phyloP scores from a whole-genome alignment of 2,888 invertebrate genomes.

The Heteromurus nitidus region DNA sequence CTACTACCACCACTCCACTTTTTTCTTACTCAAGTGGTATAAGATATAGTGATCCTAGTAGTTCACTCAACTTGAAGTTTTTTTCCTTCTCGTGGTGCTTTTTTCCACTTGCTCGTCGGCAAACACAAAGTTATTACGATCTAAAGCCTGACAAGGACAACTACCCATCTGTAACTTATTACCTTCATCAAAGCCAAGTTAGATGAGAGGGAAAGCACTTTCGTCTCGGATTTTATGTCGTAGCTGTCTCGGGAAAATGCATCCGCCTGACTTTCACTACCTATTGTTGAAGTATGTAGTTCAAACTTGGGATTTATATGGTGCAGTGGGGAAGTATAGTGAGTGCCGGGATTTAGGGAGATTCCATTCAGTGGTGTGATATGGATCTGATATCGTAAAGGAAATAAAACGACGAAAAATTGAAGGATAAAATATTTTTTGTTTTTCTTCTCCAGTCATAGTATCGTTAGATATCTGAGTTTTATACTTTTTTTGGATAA shows the following conservation, averaged over 20 bases:
- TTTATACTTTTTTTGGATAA: too few relatives aligned
- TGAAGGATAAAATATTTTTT: not conserved
- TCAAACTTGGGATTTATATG: slow-evolving; percentile 11
- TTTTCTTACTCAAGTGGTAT: slow-evolving; percentile 11
- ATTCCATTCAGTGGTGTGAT: not conserved
- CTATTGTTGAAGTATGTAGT: not conserved
- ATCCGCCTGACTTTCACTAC: not conserved
- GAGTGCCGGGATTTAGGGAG: not conserved
- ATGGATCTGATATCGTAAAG: not conserved
- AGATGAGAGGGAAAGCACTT: not conserved
- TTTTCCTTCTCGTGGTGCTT: not conserved
- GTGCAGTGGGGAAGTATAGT: not conserved
- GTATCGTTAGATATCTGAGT: too few relatives aligned
- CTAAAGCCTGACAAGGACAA: slow-evolving; percentile 43
- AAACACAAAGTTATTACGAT: slow-evolving; percentile 44
- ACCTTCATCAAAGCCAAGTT: slow-evolving; percentile 41
- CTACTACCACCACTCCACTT: slow-evolving; percentile 27
- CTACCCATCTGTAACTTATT: slow-evolving; percentile 57
- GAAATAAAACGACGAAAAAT: not conserved
- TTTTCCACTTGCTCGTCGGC: slow-evolving; percentile 3
- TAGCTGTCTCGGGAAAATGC: not conserved
- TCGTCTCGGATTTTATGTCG: slow-evolving; percentile 2
- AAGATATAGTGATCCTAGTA: slow-evolving; percentile 16
- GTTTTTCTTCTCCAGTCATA: too few relatives aligned
- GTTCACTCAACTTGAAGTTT: not conserved